A percentile compares a stretch with the other conserved stretches of the same genome.
phyloP scores from a whole-genome alignment of 2,797 vertebrate genomes.

The Sorex maritimensis region DNA sequence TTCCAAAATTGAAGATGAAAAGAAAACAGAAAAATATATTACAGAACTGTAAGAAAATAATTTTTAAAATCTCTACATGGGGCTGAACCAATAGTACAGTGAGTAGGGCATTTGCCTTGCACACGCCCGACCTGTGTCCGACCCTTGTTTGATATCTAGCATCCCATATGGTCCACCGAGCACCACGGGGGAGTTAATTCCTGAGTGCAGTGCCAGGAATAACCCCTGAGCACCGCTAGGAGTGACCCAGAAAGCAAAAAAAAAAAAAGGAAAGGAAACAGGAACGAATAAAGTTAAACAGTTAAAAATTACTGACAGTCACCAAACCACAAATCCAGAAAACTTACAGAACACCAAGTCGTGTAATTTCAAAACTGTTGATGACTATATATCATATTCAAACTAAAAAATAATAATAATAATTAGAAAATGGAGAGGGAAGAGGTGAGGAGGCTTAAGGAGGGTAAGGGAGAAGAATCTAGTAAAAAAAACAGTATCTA shows the following conservation, averaged over 20 bases:
- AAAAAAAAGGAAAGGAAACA: too few species aligned
- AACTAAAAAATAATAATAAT: too few species aligned
- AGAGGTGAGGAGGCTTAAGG: not conserved
- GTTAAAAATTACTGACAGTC: not conserved
- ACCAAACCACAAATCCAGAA: not conserved
- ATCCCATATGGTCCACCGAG: too few species aligned
- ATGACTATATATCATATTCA: too few species aligned
- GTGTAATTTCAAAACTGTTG: not conserved
- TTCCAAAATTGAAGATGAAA: not conserved
- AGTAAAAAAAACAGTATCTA: not conserved
- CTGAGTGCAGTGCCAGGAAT: too few species aligned
- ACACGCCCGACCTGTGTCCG: too few species aligned
- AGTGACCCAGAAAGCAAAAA: too few species aligned
- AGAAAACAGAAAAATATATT: not conserved
- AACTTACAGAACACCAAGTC: not conserved
- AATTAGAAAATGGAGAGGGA: not conserved
- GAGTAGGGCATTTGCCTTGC: too few species aligned
- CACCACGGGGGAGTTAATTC: too few species aligned
- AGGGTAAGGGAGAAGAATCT: not conserved
- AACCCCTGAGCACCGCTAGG: too few species aligned
- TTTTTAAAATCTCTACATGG: not conserved
- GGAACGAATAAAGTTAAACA: not conserved
- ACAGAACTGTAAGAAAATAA: not conserved
- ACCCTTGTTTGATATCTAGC: too few species aligned
- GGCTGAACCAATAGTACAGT: too few species aligned